Conservation (phyloP, 2,113 vertebrate genomes). For the Macrotus californicus region DNA sequence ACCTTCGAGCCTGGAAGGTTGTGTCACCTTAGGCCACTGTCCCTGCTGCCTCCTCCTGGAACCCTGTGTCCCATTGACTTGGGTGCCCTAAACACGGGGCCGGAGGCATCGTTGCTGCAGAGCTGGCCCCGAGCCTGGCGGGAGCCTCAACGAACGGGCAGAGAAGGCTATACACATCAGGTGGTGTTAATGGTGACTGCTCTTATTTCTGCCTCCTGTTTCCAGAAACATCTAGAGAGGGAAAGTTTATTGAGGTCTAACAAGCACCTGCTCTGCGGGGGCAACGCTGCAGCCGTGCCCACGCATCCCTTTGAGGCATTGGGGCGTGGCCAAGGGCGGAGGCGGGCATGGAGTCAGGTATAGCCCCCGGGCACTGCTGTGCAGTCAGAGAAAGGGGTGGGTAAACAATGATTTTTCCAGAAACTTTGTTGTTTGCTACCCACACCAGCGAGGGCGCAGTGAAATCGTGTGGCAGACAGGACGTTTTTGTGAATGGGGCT, state of each 20-base stretch:
- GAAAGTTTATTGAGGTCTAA: not conserved
- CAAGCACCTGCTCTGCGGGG: not conserved
- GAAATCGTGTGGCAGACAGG: fast-evolving
- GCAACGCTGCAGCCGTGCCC: too few species aligned
- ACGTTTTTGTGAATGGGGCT: not conserved
- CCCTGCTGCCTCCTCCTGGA: not conserved
- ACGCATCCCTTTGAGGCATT: too few species aligned
- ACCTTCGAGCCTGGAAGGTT: not conserved
- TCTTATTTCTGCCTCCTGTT: not conserved
- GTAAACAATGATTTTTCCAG: not conserved
- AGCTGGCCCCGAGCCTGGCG: not conserved
- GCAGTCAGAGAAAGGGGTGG: not conserved
- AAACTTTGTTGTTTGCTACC: not conserved
- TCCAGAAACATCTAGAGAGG: not conserved
- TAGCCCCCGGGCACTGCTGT: fast-evolving
- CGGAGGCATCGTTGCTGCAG: fast-evolving
- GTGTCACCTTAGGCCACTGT: not conserved
- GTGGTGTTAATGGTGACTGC: fast-evolving
- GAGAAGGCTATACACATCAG: not conserved
- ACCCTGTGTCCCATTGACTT: fast-evolving
- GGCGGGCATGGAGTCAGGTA: fast-evolving
- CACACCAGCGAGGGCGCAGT: fast-evolving
- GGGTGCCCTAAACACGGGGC: fast-evolving
- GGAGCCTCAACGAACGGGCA: fast-evolving
- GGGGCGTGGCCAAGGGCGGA: fast-evolving